phyloP scores from a whole-genome alignment of 2,888 invertebrate species.

The Drosophila birchii region DNA sequence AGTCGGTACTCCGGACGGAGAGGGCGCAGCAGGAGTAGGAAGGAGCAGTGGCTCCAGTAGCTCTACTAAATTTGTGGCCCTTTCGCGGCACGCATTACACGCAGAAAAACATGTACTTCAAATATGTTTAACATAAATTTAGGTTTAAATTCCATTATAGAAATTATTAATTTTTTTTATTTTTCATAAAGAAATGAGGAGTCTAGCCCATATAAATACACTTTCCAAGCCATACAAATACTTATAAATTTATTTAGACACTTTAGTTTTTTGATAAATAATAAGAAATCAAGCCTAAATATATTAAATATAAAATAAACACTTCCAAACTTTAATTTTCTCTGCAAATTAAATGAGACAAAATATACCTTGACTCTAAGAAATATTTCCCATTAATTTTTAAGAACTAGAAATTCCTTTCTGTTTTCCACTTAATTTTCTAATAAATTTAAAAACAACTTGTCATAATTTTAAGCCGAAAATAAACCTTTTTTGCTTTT shows the following conservation, averaged over 20 bases:
- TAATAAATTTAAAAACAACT: background rate
- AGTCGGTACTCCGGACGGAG: constrained; percentile 27
- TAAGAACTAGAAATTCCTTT: background rate
- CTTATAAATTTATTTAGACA: background rate
- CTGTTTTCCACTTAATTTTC: too few relatives aligned
- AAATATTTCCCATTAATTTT: background rate
- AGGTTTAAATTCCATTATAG: background rate
- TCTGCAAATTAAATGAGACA: too few relatives aligned
- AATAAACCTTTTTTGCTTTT: background rate
- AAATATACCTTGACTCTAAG: background rate
- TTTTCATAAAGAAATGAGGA: background rate
- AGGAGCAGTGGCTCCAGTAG: background rate
- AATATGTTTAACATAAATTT: too few relatives aligned
- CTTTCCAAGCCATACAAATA: background rate
- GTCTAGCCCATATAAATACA: background rate
- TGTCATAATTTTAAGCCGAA: background rate
- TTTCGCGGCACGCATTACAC: constrained; percentile 72
- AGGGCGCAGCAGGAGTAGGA: background rate
- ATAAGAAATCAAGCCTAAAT: background rate
- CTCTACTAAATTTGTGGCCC: constrained; percentile 59
- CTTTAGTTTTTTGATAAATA: background rate
- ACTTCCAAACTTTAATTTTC: too few relatives aligned
- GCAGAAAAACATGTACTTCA: background rate
- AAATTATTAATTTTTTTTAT: too few relatives aligned
- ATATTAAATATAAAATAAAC: background rate